Conservation (phyloP, 1,140 invertebrate species). For the Laodelphax striatellus region DNA sequence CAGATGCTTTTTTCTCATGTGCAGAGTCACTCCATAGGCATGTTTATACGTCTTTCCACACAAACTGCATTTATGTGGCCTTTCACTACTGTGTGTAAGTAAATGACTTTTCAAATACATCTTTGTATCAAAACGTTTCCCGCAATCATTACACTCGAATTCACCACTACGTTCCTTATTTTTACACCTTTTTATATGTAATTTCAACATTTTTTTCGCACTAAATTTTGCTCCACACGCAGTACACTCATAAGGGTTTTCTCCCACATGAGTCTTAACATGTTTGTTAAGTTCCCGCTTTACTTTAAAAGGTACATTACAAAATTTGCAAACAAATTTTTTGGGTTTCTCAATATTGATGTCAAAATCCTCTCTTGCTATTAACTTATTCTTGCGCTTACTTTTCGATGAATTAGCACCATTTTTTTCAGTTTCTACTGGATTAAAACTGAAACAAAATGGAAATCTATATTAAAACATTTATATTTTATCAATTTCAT, state of each 20-base stretch:
- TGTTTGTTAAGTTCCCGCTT: slow-evolving; percentile 3
- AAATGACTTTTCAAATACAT: slow-evolving; percentile 38
- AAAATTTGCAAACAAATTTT: neutral
- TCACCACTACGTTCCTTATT: neutral
- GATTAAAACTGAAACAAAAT: no score
- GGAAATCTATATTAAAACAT: no score
- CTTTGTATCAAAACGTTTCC: slow-evolving; percentile 33
- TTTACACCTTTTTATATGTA: no score
- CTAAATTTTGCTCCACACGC: no score
- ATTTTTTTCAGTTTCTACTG: no score
- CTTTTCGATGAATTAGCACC: no score
- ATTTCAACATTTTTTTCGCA: no score
- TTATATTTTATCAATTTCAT: no score
- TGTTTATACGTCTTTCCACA: slow-evolving; percentile 38
- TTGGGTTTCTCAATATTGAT: no score
- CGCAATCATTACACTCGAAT: slow-evolving; percentile 12
- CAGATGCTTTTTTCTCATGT: slow-evolving; percentile 26
- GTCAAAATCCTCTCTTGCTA: no score
- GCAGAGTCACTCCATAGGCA: slow-evolving; percentile 33
- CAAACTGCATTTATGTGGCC: slow-evolving; percentile 36
- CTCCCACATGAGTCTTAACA: neutral
- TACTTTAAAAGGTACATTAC: slow-evolving; percentile 4
- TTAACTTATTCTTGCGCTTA: no score
- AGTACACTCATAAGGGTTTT: neutral
- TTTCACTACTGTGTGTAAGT: slow-evolving; percentile 33